Base-by-base conservation (phyloP, 2,888 invertebrate species). In the Epinotia demarniana region DNA sequence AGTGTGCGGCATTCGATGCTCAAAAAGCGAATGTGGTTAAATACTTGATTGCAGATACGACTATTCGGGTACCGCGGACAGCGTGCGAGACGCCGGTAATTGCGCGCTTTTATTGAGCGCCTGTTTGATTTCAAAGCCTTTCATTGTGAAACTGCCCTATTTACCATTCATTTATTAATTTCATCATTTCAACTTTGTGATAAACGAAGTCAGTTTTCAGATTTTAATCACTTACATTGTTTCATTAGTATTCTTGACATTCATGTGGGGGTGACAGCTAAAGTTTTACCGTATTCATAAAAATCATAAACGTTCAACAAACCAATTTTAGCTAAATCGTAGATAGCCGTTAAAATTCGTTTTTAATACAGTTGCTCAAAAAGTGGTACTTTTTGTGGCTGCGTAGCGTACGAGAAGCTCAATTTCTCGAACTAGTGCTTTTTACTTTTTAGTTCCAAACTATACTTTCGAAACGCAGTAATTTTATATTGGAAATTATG, bases 91-190 rank as follows among this genome's bases (percentile, higher is more conserved):
- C 85, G 86, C 88, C 90, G 91, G 93, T 93, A 92, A 93, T 92
- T 91, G 91, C 87, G 75, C 84, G 89, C 89, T 89, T 91, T 91
- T 92, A 92, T 93, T 91, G 91, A 92, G 88, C 86, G 83, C 86
- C 90, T 91, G 91, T 93, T 93, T 93, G 91, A 92, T 91, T 93
- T 92, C 84, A 89, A 89, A 90, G 87, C 88, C 86, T 89, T 90
- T 86, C 87, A 88, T 89, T 87, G 87, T 85, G 83, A 81, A 81
- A 82, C 81, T 80, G 79, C 85, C 86, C 86, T 85, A 86, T 83
- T 83, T 80, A 81, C 58, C 23, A 69, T 72, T 67, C 73, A 72
- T 73, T 72, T 71, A 78, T 76, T 68, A 73, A 62, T 77, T 75
- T 73, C 58, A 62, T 67, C 62, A n/a, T 62, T 67, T 33, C 58